phyloP scores from a whole-genome alignment of 2,888 invertebrate genomes.

The Brassicogethes aeneus region DNA sequence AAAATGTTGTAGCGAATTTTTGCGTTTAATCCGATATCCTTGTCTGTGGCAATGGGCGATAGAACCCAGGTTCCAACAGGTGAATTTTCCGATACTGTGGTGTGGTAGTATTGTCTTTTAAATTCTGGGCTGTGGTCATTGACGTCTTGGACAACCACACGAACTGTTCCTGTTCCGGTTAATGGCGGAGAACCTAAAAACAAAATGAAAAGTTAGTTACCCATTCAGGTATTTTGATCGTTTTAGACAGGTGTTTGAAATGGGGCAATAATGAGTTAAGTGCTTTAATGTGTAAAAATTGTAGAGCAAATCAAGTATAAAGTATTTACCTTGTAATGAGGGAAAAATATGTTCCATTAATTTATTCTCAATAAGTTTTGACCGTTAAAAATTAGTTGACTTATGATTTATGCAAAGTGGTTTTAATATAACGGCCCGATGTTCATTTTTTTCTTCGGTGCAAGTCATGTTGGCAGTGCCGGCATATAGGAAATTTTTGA shows the following conservation, averaged over 20 bases:
- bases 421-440: too few species aligned
- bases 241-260: too few species aligned
- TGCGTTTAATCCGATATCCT: constrained; percentile 76
- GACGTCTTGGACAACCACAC: constrained; percentile 84
- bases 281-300: constrained; percentile 20
- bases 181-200: constrained; percentile 76
- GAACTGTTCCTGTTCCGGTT: constrained; percentile 86
- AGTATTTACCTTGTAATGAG: too few species aligned
- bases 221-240: too few species aligned
- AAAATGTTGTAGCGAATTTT: constrained; percentile 77
- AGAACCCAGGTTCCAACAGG: constrained; percentile 70
- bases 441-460: too few species aligned
- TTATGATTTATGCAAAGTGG: too few species aligned
- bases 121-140: constrained; percentile 92
- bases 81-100: constrained; percentile 73
- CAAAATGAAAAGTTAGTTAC: not conserved
- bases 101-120: constrained; percentile 69
- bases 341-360: too few species aligned
- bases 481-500: too few species aligned
- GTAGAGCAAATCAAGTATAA: constrained; percentile 11
- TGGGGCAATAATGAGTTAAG: constrained; percentile 21
- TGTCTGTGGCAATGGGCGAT: constrained; percentile 69
- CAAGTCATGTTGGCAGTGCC: too few species aligned
- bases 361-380: too few species aligned
- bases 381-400: too few species aligned